Conservation (phyloP, 1,140 invertebrate genomes). For the Atopsyche davidsoni region DNA sequence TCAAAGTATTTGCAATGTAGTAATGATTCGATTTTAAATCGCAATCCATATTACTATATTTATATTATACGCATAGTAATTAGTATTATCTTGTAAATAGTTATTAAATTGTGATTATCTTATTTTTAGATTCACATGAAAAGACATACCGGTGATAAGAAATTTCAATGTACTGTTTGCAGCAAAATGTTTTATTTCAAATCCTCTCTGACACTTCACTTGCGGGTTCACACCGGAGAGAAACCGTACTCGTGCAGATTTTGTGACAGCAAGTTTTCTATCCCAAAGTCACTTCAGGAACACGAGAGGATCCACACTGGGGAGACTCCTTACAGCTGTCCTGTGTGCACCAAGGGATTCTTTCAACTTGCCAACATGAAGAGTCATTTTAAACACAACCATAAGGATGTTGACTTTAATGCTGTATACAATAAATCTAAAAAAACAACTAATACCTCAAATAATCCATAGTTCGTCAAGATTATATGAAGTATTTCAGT, state of each 20-base stretch:
- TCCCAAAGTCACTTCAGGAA: background rate
- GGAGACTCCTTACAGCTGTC: constrained; percentile 48
- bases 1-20: too few species aligned
- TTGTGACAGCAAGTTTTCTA: constrained; percentile 13
- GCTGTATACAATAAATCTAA: too few species aligned
- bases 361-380: constrained; percentile 8
- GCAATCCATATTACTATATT: too few species aligned
- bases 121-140: constrained; percentile 32
- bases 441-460: too few species aligned
- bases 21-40: too few species aligned
- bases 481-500: too few species aligned
- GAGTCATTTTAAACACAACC: constrained; percentile 11
- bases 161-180: constrained; percentile 41
- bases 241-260: constrained; percentile 26
- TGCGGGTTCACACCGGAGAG: constrained; percentile 10
- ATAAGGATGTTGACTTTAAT: constrained; percentile 5
- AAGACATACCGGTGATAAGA: constrained; percentile 41
- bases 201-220: constrained; percentile 25
- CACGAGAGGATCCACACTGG: constrained; percentile 58
- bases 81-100: too few species aligned
- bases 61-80: too few species aligned
- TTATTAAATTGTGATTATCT: too few species aligned
- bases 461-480: too few species aligned
- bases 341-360: constrained; percentile 37
- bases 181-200: constrained; percentile 23